Conservation (phyloP, 2,113 vertebrate species). For the Egretta garzetta region DNA sequence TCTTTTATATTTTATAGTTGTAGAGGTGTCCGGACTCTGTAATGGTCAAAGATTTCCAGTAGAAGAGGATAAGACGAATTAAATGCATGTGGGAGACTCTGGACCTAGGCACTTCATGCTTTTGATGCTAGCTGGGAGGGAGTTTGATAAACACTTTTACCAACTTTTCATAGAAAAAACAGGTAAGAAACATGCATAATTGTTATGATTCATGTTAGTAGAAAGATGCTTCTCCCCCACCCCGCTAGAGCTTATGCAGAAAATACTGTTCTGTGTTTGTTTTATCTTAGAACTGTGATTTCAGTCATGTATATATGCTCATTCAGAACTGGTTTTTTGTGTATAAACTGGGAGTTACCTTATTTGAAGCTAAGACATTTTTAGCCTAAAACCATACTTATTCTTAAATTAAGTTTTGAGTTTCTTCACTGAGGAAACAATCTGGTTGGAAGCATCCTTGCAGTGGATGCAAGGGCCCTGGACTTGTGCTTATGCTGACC, state of each 20-base stretch:
- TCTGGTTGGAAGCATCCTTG: not conserved
- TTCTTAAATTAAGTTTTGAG: not conserved
- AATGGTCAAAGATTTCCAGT: constrained; percentile 66
- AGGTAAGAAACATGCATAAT: constrained; percentile 55
- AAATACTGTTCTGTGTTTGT: not conserved
- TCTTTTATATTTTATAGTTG: constrained; percentile 75
- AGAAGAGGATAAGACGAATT: constrained; percentile 68
- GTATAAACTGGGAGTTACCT: not conserved
- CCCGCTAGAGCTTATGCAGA: not conserved
- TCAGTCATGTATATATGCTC: not conserved
- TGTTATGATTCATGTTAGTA: not conserved
- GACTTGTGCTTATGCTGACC: not conserved
- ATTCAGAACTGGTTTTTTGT: not conserved
- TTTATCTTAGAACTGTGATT: not conserved
- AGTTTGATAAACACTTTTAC: constrained; percentile 53
- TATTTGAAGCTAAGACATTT: not conserved
- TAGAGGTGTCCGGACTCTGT: constrained; percentile 66
- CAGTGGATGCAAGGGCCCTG: not conserved
- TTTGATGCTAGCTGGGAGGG: constrained; percentile 67
- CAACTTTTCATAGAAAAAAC: constrained; percentile 43
- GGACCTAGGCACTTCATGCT: constrained; percentile 63
- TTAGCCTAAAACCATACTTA: not conserved
- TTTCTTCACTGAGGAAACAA: not conserved
- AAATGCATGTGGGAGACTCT: constrained; percentile 59
- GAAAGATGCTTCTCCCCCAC: not conserved